Percentiles rank a stretch among this genome's conserved stretches.
These are phyloP conservation scores for Chrysocyon brachyurus DNA, from an alignment of 2,797 vertebrate genomes.

Conservation along the genomic window DNA sequence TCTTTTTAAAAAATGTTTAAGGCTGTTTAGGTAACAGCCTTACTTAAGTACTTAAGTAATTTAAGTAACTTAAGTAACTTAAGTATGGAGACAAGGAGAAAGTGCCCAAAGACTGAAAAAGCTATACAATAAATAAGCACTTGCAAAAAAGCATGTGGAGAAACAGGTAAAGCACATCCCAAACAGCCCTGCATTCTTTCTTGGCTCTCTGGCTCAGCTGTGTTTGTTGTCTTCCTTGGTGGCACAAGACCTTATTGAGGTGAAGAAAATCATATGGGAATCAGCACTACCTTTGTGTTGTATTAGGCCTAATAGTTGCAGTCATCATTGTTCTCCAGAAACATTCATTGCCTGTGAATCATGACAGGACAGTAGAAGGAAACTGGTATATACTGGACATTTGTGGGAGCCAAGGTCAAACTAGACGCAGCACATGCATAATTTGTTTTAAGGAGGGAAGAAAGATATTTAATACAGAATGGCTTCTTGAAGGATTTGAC, in stretches of 20 bases:
- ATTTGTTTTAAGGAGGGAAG: background rate
- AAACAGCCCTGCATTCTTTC: rapidly evolving
- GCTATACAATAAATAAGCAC: background rate
- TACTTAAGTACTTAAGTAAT: too few relatives aligned
- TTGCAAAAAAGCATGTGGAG: background rate
- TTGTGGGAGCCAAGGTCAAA: background rate
- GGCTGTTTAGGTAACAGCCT: background rate
- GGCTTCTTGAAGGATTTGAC: background rate
- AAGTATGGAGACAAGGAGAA: background rate
- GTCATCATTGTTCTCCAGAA: background rate
- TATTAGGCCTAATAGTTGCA: background rate
- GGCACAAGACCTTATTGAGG: background rate
- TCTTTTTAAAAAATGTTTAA: too few relatives aligned
- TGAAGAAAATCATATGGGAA: background rate
- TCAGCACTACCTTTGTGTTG: background rate
- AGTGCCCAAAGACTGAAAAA: background rate
- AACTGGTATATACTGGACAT: background rate
- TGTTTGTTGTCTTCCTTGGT: background rate
- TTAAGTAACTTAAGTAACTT: background rate
- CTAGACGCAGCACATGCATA: background rate
- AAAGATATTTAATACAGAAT: background rate
- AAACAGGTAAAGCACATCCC: background rate
- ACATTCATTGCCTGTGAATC: background rate
- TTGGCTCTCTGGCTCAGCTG: background rate
- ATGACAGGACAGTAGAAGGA: background rate